Evolutionary conservation across 2,113 vertebrate genomes (phyloP).

Genomic region (Urocynchramus pylzowi): DNA sequence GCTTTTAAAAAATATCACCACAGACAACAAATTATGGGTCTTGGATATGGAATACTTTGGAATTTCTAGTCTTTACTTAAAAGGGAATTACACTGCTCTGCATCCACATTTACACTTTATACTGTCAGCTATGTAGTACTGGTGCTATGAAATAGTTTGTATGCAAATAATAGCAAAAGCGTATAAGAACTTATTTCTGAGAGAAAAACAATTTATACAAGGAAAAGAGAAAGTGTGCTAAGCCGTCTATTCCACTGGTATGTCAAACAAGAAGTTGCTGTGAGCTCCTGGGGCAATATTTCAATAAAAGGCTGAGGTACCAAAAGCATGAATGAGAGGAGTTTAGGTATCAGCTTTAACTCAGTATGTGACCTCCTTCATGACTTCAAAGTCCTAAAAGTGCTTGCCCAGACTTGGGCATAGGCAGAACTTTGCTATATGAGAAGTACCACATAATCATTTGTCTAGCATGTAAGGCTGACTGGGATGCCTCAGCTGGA

Average conservation of each 20-base stretch:
- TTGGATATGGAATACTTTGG: neutral
- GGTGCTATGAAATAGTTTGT: fast-evolving
- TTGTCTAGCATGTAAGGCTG: neutral
- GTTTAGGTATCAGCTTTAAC: neutral
- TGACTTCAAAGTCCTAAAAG: neutral
- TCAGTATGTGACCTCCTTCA: neutral
- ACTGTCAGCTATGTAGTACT: neutral
- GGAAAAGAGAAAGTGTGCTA: neutral
- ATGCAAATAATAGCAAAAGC: neutral
- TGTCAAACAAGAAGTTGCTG: neutral
- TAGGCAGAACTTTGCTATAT: neutral
- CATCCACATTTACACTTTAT: neutral
- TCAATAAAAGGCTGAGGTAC: neutral
- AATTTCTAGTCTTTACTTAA: neutral
- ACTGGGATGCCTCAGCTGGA: neutral
- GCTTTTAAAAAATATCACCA: neutral
- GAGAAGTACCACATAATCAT: neutral
- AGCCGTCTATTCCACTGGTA: neutral
- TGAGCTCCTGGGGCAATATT: neutral
- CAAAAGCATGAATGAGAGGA: neutral
- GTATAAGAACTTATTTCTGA: neutral
- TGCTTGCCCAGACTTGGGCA: neutral
- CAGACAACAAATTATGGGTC: fast-evolving
- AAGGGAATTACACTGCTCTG: neutral
- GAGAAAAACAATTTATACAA: neutral